A percentile compares a stretch with the other conserved stretches of the same genome.
phyloP scores from a whole-genome alignment of 2,888 invertebrate species.

The Ectobius pallidus region DNA sequence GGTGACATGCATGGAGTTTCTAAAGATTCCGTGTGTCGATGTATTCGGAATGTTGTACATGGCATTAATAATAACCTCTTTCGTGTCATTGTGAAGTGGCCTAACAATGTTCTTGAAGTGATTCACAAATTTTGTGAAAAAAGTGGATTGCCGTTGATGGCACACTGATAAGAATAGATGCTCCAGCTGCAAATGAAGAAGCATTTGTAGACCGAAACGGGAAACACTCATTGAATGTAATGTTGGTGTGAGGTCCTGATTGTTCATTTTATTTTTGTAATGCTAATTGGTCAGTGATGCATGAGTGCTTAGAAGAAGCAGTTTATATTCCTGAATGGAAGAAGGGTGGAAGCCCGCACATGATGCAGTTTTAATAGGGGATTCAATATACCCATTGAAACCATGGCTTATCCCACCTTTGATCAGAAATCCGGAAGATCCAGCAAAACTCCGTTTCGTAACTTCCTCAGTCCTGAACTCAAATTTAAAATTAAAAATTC shows the following conservation, averaged over 20 bases:
- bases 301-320: neutral
- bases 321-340: neutral
- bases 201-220: neutral
- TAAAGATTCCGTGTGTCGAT: slow-evolving; percentile 6
- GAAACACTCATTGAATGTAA: neutral
- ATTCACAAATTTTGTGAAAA: neutral
- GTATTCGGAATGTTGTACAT: neutral
- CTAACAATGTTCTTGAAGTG: neutral
- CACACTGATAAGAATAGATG: too few relatives aligned
- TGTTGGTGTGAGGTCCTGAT: neutral
- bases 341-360: neutral
- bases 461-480: too few relatives aligned
- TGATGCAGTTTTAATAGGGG: neutral
- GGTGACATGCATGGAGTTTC: too few relatives aligned
- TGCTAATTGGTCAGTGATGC: neutral
- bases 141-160: neutral
- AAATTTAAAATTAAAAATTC: too few relatives aligned
- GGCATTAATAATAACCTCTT: neutral
- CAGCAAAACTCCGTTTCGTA: too few relatives aligned
- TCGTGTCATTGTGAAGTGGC: neutral
- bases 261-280: neutral
- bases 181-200: neutral
- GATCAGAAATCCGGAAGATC: too few relatives aligned
- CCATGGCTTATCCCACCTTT: neutral
- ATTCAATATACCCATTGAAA: neutral